These are phyloP conservation scores for Garra rufa DNA, from an alignment of 2,113 vertebrate genomes.

Conservation along the genomic window DNA sequence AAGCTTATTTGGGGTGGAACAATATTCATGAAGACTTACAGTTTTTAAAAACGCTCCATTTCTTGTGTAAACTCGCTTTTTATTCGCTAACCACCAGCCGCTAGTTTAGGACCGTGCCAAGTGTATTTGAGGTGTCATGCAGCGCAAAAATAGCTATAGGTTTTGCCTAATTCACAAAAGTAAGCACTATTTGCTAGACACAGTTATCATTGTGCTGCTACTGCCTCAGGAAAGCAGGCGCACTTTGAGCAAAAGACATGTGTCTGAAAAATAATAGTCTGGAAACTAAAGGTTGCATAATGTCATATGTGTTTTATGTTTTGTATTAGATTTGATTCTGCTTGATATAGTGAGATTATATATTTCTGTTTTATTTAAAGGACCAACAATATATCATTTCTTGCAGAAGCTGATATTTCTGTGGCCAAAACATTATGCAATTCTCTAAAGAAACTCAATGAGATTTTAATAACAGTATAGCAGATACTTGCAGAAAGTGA, in stretches of 20 bases:
- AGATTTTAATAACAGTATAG: too few relatives aligned
- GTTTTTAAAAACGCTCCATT: background rate
- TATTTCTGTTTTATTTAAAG: too few relatives aligned
- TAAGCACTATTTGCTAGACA: background rate
- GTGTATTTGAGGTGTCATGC: background rate
- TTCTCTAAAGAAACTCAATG: too few relatives aligned
- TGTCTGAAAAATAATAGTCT: background rate
- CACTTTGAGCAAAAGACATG: background rate
- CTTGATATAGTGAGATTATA: too few relatives aligned
- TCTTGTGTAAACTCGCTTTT: background rate
- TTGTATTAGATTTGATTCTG: too few relatives aligned
- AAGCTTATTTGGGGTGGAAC: slow-evolving; percentile 3
- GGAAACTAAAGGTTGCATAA: background rate
- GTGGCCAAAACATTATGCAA: too few relatives aligned
- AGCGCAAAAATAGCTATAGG: background rate
- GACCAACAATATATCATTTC: too few relatives aligned
- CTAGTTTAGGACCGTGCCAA: background rate
- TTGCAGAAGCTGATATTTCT: too few relatives aligned
- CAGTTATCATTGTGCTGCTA: background rate
- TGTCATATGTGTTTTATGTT: too few relatives aligned
- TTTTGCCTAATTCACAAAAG: background rate
- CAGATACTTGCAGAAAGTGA: too few relatives aligned
- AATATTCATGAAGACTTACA: background rate
- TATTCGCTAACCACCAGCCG: background rate
- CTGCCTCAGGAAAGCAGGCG: background rate